These are phyloP conservation scores for Pectinophora gossypiella DNA, from an alignment of 1,140 invertebrate species.

Conservation along the genomic window DNA sequence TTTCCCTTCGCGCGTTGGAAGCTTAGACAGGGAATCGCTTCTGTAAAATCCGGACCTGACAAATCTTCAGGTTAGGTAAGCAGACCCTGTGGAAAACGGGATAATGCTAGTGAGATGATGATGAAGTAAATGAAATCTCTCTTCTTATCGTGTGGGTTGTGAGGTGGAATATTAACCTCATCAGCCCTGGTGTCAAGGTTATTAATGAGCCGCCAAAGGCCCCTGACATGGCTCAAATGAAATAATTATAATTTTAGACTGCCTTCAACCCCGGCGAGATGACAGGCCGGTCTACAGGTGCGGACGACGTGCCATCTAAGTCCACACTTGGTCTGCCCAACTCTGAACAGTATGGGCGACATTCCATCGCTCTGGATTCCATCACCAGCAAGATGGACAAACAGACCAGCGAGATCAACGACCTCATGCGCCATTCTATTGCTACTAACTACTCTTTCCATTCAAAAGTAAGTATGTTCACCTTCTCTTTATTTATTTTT, in stretches of 20 bases:
- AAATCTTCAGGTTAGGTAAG: too few relatives aligned
- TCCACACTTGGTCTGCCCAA: slow-evolving; percentile 10
- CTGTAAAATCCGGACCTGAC: too few relatives aligned
- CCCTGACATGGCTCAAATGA: too few relatives aligned
- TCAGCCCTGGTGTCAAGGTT: too few relatives aligned
- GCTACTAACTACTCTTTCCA: slow-evolving; percentile 59
- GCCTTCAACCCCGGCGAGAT: slow-evolving; percentile 65
- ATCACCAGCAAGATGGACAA: slow-evolving; percentile 52
- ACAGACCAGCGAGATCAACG: slow-evolving; percentile 52
- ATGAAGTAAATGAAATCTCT: too few relatives aligned
- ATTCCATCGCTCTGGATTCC: slow-evolving; percentile 45
- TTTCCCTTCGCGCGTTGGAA: too few relatives aligned
- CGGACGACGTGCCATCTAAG: slow-evolving; percentile 30
- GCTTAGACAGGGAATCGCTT: too few relatives aligned
- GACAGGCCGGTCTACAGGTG: slow-evolving; percentile 59
- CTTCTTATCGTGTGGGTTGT: too few relatives aligned
- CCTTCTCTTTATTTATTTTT: background rate
- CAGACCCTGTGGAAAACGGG: too few relatives aligned
- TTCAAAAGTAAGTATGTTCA: slow-evolving; percentile 39
- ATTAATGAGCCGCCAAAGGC: too few relatives aligned
- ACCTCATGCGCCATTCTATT: slow-evolving; percentile 62
- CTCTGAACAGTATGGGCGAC: slow-evolving; percentile 39
- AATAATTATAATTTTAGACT: slow-evolving; percentile 41
- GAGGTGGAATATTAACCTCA: too few relatives aligned
- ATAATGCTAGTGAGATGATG: too few relatives aligned